Conservation (phyloP, 2,797 vertebrate genomes). For the Tarsius wallacei region DNA sequence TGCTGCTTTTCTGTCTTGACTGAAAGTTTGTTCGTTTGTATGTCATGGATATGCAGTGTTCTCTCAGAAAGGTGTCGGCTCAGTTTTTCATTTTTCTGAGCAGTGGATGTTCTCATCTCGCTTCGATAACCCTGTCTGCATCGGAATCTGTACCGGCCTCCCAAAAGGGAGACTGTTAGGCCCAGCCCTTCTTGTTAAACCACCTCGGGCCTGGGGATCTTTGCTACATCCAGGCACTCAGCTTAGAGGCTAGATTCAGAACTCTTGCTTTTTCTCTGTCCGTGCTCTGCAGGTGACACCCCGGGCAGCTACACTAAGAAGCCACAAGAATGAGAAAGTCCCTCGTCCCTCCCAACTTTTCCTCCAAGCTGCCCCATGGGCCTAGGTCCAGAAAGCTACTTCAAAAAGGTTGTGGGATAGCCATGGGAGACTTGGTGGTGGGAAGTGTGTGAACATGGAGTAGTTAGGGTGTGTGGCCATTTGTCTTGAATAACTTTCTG, state of each 20-base stretch:
- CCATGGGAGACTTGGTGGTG: not conserved
- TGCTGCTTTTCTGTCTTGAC: not conserved
- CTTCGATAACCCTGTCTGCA: not conserved
- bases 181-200: not conserved
- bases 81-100: not conserved
- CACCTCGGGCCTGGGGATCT: not conserved
- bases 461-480: not conserved
- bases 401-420: not conserved
- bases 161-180: not conserved
- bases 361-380: not conserved
- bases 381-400: slow-evolving; percentile 63
- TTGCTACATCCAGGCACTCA: not conserved
- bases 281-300: slow-evolving; percentile 35
- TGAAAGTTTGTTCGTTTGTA: slow-evolving; percentile 40
- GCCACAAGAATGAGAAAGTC: not conserved
- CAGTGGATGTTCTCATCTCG: not conserved
- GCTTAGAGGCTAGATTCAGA: not conserved
- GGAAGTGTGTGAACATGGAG: not conserved
- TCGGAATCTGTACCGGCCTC: not conserved
- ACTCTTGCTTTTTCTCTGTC: not conserved
- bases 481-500: not conserved
- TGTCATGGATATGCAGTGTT: not conserved
- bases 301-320: not conserved
- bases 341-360: not conserved
- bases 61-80: not conserved